phyloP scores from a whole-genome alignment of 92 coral and sea anemone species.

The Ricordea florida region DNA sequence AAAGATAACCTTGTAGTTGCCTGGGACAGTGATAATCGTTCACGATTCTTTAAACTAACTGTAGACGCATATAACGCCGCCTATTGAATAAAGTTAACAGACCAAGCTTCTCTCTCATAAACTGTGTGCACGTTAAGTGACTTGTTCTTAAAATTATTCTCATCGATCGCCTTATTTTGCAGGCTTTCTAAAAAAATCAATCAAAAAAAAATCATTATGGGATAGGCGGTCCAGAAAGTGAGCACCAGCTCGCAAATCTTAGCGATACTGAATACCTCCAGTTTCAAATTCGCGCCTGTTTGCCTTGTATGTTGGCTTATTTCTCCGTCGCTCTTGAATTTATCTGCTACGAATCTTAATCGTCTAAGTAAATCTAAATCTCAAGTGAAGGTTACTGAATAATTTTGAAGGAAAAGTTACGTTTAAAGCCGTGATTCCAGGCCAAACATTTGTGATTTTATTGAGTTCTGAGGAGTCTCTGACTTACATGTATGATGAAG shows the following conservation, averaged over 20 bases:
- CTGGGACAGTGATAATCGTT: no score
- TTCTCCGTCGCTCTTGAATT: slow-evolving; percentile 1
- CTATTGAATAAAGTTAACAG: no score
- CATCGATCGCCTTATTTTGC: no score
- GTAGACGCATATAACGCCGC: no score
- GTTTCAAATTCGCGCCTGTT: not conserved
- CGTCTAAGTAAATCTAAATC: not conserved
- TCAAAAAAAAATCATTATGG: no score
- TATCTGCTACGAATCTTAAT: not conserved
- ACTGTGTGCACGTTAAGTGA: no score
- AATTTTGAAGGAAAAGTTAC: not conserved
- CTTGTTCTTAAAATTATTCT: no score
- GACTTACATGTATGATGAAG: slow-evolving; percentile 14
- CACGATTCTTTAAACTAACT: no score
- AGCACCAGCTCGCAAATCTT: slow-evolving; percentile 1
- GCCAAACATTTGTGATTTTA: slow-evolving; percentile 1
- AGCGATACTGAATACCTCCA: not conserved
- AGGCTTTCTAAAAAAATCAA: no score
- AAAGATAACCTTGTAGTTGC: no score
- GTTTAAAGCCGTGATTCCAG: not conserved
- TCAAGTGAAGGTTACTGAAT: not conserved
- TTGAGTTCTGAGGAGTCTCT: slow-evolving; percentile 10
- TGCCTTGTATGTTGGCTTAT: not conserved
- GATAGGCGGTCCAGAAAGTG: slow-evolving; percentile 7
- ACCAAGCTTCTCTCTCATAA: no score